Base-by-base conservation (phyloP, 2,113 vertebrate genomes). In the Syngnathoides biaculeatus region DNA sequence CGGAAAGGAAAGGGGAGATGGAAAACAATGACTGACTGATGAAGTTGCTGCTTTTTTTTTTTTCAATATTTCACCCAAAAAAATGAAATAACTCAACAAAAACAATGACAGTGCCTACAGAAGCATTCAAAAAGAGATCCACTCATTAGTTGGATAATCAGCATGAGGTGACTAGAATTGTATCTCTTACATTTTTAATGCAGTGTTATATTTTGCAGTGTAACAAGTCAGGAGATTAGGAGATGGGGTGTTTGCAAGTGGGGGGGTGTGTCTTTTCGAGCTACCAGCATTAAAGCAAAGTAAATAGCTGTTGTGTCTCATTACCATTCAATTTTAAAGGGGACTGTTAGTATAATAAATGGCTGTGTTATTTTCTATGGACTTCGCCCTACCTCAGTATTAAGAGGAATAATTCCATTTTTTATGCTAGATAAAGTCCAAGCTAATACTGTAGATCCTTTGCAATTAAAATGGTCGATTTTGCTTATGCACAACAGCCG, bases 401-500 rank as follows among this genome's bases (percentile, higher is more conserved):
- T 85, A 86, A 76, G 76, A 86, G 82, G 82, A 88, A 67, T 82
- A 71, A 87, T 85, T 80, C 68, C 80, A 80, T 84, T 77, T 84
- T 85, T 81, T 84, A 83, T 65, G 78, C 71, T 74, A 80, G 80
- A 87, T 86, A 77, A 85, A 88, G 72, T 82, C 77, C 75, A 64
- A 55, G 81, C 67, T 73, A 85, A 86, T 88, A n/a, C n/a, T n/a
- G n/a, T n/a, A 87, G 86, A 88, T 88, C 69, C 52, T 79, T 78
- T 69, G 81, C 87, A 88, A 90, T 90, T 90, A 90, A 88, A 90
- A 79, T 85, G 75, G 86, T 82, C 85, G 74, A 67, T 80, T 90
- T 85, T 89, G 85, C 82, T 86, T 86, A 78, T 69, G 83, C 86
- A 86, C 88, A 88, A 84, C 82, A 69, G 84, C 83, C 79, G 38